Evolutionary conservation across 2,888 invertebrate species (phyloP), one percentile per base, ranked within the genome.

Genomic region (Entomobrya proxima): DNA sequence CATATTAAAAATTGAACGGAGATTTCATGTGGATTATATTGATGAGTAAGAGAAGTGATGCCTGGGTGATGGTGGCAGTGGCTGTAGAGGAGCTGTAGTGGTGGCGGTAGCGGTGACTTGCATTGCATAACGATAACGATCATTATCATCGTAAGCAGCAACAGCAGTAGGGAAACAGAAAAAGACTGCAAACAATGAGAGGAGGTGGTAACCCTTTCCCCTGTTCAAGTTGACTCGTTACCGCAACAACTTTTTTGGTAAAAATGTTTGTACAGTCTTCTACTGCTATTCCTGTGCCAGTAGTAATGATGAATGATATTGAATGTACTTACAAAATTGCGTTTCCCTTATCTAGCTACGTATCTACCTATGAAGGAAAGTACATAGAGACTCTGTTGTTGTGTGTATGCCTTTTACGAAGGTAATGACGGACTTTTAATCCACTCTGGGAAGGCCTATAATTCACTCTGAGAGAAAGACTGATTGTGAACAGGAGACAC

Each of bases 1-100:
- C 72, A 64, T 80, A 85, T 85, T 80, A 85, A 85, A 78, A 85
- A 74, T 72, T 85, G 78, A 55, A 55, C 81, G 21, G 40, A 85
- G 44, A 78, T 78, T 72, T 67, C 35, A 58, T 32, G 37, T 37
- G 85, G 75, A 85, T 78, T 80, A 86, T 86, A 76, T 69, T 80
- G 81, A 86, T 81, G 80, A 80, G 78, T 35, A 85, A n/a, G 32
- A 24, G 27, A 55, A 75, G 67, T 44, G 37, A 21, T 67, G 67
- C 37, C 21, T 21, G 24, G 61, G 21, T 40, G 78, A 37, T 78
- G 55, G 44, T 24, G 21, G 18, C 15, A 18, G 27, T 27, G 37
- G 37, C 37, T 32, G 44, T 67, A 40, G 37, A 18, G 21, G 15
- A 2, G 47, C 2, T 27, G 30, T 7, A 72, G 35, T n/a, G 18